Conservation (phyloP, 2,888 invertebrate genomes). For the Trachelus tabidus region DNA sequence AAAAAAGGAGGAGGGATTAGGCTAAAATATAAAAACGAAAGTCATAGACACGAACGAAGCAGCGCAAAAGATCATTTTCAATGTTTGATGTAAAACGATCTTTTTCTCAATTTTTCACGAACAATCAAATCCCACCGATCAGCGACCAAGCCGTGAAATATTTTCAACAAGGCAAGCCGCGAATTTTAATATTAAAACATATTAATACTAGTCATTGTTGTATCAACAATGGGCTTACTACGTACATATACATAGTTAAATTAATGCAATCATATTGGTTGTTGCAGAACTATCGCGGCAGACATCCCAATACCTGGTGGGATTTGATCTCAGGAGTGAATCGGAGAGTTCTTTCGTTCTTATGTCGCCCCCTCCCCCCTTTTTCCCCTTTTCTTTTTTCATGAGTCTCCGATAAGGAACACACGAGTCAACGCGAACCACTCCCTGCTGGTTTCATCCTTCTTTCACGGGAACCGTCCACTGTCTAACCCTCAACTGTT, state of each 20-base stretch:
- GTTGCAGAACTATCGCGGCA: slow-evolving; percentile 47
- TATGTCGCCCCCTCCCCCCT: background rate
- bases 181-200: slow-evolving; percentile 46
- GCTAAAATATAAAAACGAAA: background rate
- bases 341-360: background rate
- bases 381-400: background rate
- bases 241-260: slow-evolving; percentile 29
- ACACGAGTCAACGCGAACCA: background rate
- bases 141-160: slow-evolving; percentile 35
- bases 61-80: background rate
- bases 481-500: background rate
- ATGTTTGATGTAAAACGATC: background rate
- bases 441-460: background rate
- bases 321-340: slow-evolving; percentile 24
- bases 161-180: slow-evolving; percentile 48
- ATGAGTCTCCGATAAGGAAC: background rate
- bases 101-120: background rate
- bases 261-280: slow-evolving; percentile 58
- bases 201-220: slow-evolving; percentile 49
- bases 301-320: slow-evolving; percentile 30
- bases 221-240: slow-evolving; percentile 50
- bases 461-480: background rate
- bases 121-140: slow-evolving; percentile 10
- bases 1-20: background rate
- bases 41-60: background rate